Evolutionary conservation across 1,140 invertebrate species (phyloP), one percentile per base, ranked within the genome.

Genomic region (Diorhabda elongata): DNA sequence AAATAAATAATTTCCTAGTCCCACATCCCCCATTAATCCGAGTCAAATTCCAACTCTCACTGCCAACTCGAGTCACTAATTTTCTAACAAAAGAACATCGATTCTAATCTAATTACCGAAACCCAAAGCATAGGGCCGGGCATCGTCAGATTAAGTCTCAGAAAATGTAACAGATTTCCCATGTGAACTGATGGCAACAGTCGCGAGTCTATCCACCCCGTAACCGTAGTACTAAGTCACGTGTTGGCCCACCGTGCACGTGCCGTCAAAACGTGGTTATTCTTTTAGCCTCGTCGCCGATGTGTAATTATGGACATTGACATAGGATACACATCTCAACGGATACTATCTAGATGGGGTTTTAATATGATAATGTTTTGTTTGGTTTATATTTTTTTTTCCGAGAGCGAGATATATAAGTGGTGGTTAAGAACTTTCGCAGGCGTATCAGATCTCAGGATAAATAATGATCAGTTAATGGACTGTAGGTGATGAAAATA

Each of bases 91-190:
- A 67, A 58, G 52, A 59, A 66, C 64, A 66, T 70, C 69, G 65
- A 70, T 70, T 67, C 69, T 70, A 70, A 70, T 65, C 60, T 62
- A 70, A 70, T 70, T 70, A 70, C 26, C 11, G 45, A 44, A 9
- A 44, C 44, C 68, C 11, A 62, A 67, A 26, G 60, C 44, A 43
- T n/a, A 62, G 47, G 41, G 47, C n/a, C 3, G 2, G n/a, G 47
- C 2, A 52, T 52, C 47, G 6, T 4, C 47, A 8, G 47, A n/a
- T 8, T n/a, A n/a, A 52, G 47, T 8, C n/a, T 26, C 26, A 26
- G n/a, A 64, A 68, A 68, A 61, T 42, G 44, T 26, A 71, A n/a
- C 61, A 44, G 70, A 71, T 71, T 71, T 71, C 70, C 70, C 70
- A 71, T 71, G 70, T 71, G 70, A 71, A 68, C 61, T 44, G 66